Evolutionary conservation across 2,113 vertebrate species (phyloP), one percentile per base, ranked within the genome.

Genomic region (Mungos mungo): DNA sequence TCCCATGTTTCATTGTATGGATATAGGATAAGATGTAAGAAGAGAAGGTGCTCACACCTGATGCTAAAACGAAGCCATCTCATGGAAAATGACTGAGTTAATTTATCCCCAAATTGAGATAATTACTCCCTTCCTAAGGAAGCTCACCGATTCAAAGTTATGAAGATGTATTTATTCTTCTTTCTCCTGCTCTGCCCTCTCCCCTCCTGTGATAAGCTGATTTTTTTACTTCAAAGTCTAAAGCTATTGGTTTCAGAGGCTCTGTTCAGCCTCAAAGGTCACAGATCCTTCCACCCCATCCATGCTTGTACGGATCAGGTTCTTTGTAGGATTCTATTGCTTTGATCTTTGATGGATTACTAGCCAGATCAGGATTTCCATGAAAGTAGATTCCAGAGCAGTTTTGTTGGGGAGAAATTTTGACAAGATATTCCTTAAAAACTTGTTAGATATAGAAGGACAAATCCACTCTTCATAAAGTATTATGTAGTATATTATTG

Each of bases 281-380:
- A 97, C 14, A 81, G 90, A 63, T 77, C 68, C 68, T 97, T 86
- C 68, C 50, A 66, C 25, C 16, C 63, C 88, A 63, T 57, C n/a
- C 90, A 91, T 81, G 72, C 65, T 92, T 79, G 66, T 74, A 89
- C 0, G 11, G 88, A 95, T 94, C 87, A 97, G n/a, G 68, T 83
- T 88, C 69, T 95, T 94, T 96, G 82, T 81, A 88, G 76, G 71
- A 94, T 93, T 94, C 90, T 82, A 45, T 91, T 88, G 89, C 92
- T 97, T 93, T 98, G 95, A 97, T 97, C 88, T 97, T 96, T 50
- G 81, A 63, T 76, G 88, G 88, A 95, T 97, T 96, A 93, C 90
- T 66, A 66, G 33, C 23, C 3, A 31, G 57, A 88, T 96, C 29
- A 80, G 82, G 38, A 96, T 93, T 96, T 94, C 27, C 74, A 87